Conservation (phyloP, 1,140 invertebrate genomes). For the Aculops lycopersici region DNA sequence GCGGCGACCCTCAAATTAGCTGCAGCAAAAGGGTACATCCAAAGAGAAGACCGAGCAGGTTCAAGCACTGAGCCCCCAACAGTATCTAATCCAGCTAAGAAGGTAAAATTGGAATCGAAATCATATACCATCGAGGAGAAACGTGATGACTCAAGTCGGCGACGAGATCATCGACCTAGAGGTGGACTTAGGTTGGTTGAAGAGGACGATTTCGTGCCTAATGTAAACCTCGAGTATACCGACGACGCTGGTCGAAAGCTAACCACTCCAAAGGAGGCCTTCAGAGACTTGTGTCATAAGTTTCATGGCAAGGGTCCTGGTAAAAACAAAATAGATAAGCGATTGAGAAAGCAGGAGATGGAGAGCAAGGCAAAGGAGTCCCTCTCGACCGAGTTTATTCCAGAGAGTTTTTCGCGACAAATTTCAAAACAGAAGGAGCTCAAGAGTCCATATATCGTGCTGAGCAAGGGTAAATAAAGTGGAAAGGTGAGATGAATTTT, state of each 20-base stretch:
- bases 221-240: constrained; percentile 84
- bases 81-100: constrained; percentile 32
- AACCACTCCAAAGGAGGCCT: constrained; percentile 83
- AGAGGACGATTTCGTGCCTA: constrained; percentile 65
- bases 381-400: constrained; percentile 88
- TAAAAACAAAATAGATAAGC: constrained; percentile 90
- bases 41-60: too few species aligned
- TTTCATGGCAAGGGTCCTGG: constrained; percentile 98
- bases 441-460: constrained; percentile 66
- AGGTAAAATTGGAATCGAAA: constrained; percentile 42
- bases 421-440: constrained; percentile 88
- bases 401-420: constrained; percentile 66
- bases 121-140: constrained; percentile 95
- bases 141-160: constrained; percentile 19
- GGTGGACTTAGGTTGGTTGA: constrained; percentile 54
- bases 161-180: constrained; percentile 52
- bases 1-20: constrained; percentile 66
- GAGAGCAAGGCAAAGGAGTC: constrained; percentile 87
- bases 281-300: constrained; percentile 41
- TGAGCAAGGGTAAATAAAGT: constrained; percentile 43
- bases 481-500: too few species aligned
- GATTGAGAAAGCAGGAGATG: constrained; percentile 73
- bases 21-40: constrained; percentile 70
- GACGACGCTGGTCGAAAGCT: constrained; percentile 71
- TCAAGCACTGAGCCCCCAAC: constrained; percentile 24